Conservation (phyloP, 2,888 invertebrate species). For the Arctia plantaginis region DNA sequence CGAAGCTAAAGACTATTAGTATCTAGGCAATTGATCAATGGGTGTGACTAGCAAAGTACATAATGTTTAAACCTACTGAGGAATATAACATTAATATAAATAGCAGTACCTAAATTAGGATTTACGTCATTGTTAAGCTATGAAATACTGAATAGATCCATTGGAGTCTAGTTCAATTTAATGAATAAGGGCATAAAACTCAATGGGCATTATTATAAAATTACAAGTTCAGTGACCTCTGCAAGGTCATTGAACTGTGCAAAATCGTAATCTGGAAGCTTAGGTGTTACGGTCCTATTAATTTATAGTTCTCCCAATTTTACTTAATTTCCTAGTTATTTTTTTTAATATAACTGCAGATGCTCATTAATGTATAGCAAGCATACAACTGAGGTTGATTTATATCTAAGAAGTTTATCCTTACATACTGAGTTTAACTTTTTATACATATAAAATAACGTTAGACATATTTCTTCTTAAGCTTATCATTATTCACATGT, state of each 20-base stretch:
- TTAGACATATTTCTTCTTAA: background rate
- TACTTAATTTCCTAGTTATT: background rate
- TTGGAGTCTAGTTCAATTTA: background rate
- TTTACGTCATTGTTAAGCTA: background rate
- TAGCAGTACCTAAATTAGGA: background rate
- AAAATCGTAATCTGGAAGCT: constrained; percentile 35
- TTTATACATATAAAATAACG: background rate
- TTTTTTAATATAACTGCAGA: background rate
- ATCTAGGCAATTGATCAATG: background rate
- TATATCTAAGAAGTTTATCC: background rate
- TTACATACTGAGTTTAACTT: background rate
- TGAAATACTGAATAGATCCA: background rate
- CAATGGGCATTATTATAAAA: constrained; percentile 23
- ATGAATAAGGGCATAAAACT: background rate
- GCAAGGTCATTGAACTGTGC: constrained; percentile 58
- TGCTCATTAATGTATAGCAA: background rate
- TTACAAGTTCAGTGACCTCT: constrained; percentile 59
- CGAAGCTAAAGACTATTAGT: background rate
- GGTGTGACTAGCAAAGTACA: background rate
- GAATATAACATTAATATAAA: background rate
- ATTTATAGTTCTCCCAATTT: background rate
- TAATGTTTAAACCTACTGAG: background rate
- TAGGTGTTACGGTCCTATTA: background rate
- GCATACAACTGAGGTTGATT: background rate
- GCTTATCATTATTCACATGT: background rate